Evolutionary conservation across 35 echinoderm and acorn worm genomes (phyloP).

Genomic region (Holothuria glaberrima): DNA sequence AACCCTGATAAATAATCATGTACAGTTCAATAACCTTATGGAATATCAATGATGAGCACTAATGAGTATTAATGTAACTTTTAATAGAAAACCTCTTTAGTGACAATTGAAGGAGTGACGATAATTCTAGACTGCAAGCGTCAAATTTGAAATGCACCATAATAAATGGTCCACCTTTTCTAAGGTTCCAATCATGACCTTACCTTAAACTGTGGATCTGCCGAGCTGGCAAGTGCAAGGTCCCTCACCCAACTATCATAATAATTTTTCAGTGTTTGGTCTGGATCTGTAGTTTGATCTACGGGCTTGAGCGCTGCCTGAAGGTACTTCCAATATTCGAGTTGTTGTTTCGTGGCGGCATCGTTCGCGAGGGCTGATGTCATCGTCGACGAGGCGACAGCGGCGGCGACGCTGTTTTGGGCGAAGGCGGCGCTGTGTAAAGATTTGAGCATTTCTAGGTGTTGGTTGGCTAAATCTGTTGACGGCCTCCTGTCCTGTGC

Average conservation of each 20-base stretch:
- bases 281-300: constrained; percentile 3
- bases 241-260: constrained; percentile 48
- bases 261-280: constrained; percentile 49
- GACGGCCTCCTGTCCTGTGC: neutral
- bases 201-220: constrained; percentile 15
- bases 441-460: constrained; percentile 48
- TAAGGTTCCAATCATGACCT: no score
- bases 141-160: no score
- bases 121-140: no score
- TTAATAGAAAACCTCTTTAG: no score
- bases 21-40: no score
- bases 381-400: constrained; percentile 42
- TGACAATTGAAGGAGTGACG: no score
- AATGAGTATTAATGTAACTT: no score
- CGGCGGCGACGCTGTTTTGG: constrained; percentile 42
- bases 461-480: constrained; percentile 33
- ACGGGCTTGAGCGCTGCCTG: constrained; percentile 37
- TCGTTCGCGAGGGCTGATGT: constrained; percentile 25
- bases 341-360: constrained; percentile 31
- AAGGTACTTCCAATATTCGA: constrained; percentile 56
- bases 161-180: no score
- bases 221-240: constrained; percentile 27
- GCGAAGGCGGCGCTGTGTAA: constrained; percentile 54
- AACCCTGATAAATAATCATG: no score
- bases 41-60: no score